Base-by-base conservation (phyloP, 2,113 vertebrate species). In the Struthidea cinerea region DNA sequence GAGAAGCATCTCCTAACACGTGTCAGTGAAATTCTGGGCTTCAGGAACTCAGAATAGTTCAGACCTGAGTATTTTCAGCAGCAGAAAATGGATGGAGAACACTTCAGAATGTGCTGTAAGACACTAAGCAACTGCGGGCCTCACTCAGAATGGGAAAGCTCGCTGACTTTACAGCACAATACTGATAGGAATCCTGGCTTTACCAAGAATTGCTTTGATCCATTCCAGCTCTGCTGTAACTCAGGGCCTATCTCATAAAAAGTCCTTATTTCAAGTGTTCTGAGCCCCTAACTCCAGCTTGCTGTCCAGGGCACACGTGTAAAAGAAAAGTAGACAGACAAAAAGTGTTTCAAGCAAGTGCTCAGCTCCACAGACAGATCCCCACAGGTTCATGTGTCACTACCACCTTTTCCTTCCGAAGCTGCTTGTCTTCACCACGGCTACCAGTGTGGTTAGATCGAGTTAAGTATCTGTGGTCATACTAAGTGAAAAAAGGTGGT, bases 401-500 rank as follows among this genome's bases (percentile, higher is more conserved):
- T 30, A 41, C 44, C 52, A 82, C 69, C 42, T 65, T 76, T 86
- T 78, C 88, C 75, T 82, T 56, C 32, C 6, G 1, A 59, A 78
- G 67, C 33, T 41, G 28, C 90, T 50, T 5, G 4, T 84, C 91
- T 60, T 67, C 18, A 95, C 94, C 86, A 86, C 27, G 59, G 77
- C 87, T 52, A 71, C 88, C 68, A 61, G 56, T 27, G 55, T 59
- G 85, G 94, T 90, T 74, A 87, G 75, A 68, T 2, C 24, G 53
- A 81, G 94, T 81, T 78, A n/a, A 89, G 61, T 71, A 93, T 28
- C 59, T 44, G 61, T n/a, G 71, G 93, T 88, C 80, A 23, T 56
- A 53, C 9, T 33, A 79, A 92, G 76, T 60, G 49, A 90, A 95
- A 94, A 89, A 84, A 81, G 44, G 78, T 59, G 83, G 86, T 21